phyloP scores from a whole-genome alignment of 2,888 invertebrate species.

The Eupeodes luniger region DNA sequence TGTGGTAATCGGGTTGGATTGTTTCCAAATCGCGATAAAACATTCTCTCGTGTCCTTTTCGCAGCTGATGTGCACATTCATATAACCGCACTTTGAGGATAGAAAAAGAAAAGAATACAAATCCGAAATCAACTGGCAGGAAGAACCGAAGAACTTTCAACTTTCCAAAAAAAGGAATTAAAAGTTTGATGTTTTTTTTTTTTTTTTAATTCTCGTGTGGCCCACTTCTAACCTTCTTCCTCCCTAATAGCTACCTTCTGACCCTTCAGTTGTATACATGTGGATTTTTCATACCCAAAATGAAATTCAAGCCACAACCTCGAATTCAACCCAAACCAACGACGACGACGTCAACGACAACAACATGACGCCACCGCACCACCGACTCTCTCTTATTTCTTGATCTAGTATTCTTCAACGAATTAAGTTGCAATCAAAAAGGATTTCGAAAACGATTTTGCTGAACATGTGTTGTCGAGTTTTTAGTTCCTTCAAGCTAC shows the following conservation, averaged over 20 bases:
- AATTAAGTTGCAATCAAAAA: conserved; percentile 71
- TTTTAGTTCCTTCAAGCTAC: conserved; percentile 22
- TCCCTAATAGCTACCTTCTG: neutral
- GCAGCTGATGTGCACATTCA: neutral
- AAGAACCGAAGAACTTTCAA: conserved; percentile 63
- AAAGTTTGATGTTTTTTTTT: conserved; percentile 50
- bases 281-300: conserved; percentile 35
- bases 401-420: conserved; percentile 43
- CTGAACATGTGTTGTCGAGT: conserved; percentile 67
- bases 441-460: conserved; percentile 71
- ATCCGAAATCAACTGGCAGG: conserved; percentile 39
- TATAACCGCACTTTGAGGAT: no score
- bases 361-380: neutral
- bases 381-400: neutral
- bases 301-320: conserved; percentile 39
- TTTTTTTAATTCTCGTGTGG: neutral
- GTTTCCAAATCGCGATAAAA: conserved; percentile 56
- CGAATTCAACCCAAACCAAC: neutral
- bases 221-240: neutral
- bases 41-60: neutral
- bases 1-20: conserved; percentile 66
- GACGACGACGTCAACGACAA: neutral
- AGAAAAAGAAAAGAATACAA: neutral
- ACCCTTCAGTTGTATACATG: conserved; percentile 23
- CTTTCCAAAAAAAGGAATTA: conserved; percentile 65